A percentile compares a stretch with the other conserved stretches of the same genome.
Conservation (phyloP, 2,888 invertebrate species). For the Scrobipalpa costella region DNA sequence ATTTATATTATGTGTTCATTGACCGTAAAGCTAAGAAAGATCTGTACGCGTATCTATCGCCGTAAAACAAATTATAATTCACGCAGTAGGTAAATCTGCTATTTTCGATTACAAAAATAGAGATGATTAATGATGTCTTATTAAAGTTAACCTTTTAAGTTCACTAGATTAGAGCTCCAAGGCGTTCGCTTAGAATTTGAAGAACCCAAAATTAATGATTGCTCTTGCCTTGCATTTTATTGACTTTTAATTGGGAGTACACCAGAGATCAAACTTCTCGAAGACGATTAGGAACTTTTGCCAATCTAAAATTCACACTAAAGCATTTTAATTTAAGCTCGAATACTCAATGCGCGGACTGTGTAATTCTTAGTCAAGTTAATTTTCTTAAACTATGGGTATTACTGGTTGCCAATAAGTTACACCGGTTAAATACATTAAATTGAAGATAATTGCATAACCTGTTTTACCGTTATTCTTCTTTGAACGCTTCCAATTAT, state of each 20-base stretch:
- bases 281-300: no score
- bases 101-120: background rate
- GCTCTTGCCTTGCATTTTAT: constrained; percentile 27
- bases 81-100: background rate
- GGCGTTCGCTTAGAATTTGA: background rate
- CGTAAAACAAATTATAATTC: background rate
- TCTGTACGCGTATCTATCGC: no score
- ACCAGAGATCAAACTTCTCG: no score
- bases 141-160: constrained; percentile 26
- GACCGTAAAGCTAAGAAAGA: no score
- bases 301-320: no score
- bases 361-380: no score
- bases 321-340: no score
- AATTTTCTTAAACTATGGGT: no score
- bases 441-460: constrained; percentile 29
- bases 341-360: no score
- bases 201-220: constrained; percentile 25
- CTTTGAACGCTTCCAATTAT: background rate
- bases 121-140: constrained; percentile 21
- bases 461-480: constrained; percentile 26
- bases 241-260: constrained; percentile 30
- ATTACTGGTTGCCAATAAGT: constrained; percentile 21
- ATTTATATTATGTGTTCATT: no score
- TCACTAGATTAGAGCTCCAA: constrained; percentile 24
- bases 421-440: constrained; percentile 22